Evolutionary conservation across 2,113 vertebrate species (phyloP).

Genomic region (Cyphotilapia sp.): DNA sequence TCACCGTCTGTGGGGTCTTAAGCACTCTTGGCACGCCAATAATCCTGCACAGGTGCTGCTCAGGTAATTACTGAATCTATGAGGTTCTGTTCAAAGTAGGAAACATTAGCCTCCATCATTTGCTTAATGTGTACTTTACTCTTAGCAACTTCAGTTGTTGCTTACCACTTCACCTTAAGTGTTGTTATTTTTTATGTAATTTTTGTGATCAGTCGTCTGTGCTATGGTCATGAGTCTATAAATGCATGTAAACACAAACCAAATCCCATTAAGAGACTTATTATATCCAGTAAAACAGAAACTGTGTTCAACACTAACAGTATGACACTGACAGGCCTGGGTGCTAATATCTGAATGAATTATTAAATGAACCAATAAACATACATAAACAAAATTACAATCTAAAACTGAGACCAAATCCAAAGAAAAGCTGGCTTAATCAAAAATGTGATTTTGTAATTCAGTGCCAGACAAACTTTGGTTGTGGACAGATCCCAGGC

Average conservation of each 20-base stretch:
- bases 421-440: too few relatives aligned
- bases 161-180: background rate
- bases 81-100: background rate
- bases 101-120: background rate
- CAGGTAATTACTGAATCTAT: background rate
- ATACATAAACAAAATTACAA: too few relatives aligned
- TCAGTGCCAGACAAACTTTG: too few relatives aligned
- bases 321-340: background rate
- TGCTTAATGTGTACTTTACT: background rate
- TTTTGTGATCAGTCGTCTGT: background rate
- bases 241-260: background rate
- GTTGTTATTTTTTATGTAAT: background rate
- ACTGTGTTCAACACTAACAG: background rate
- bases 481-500: rapidly evolving
- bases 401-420: too few relatives aligned
- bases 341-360: background rate
- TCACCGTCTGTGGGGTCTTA: background rate
- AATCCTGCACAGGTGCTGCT: slow-evolving; percentile 11
- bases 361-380: background rate
- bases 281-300: background rate
- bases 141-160: background rate
- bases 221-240: rapidly evolving
- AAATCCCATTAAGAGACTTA: background rate
- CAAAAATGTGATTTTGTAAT: too few relatives aligned
- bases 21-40: background rate